Conservation (phyloP, 2,888 invertebrate genomes). For the Andrena marginata region DNA sequence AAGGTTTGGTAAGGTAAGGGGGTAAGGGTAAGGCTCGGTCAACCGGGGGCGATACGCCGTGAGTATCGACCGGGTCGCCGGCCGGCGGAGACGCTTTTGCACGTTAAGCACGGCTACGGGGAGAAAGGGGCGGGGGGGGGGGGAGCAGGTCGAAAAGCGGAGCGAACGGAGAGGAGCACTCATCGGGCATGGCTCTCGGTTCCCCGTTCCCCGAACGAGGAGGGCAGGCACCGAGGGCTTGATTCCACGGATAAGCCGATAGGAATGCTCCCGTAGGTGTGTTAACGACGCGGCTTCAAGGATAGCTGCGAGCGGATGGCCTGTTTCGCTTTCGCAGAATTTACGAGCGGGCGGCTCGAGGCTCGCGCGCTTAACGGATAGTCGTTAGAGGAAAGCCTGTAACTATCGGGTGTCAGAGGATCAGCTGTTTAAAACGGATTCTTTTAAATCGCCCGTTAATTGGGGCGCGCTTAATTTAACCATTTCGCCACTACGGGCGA, state of each 20-base stretch:
- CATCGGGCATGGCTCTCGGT: conserved; percentile 12
- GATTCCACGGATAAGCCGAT: conserved; percentile 6
- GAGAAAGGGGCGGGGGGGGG: conserved; percentile 44
- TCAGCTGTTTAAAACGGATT: no score
- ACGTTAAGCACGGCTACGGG: conserved; percentile 60
- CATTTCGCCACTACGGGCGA: no score
- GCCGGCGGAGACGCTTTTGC: conserved; percentile 68
- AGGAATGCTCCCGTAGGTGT: conserved; percentile 8
- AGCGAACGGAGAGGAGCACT: conserved; percentile 11
- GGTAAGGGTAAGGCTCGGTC: conserved; percentile 73
- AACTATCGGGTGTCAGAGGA: no score
- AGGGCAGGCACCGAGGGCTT: neutral
- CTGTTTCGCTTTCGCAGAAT: neutral
- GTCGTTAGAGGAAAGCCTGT: no score
- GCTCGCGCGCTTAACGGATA: neutral
- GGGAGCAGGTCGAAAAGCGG: conserved; percentile 45
- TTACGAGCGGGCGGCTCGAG: neutral
- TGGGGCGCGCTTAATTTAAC: no score
- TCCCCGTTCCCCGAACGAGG: conserved; percentile 18
- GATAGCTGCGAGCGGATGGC: neutral
- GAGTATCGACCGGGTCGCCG: conserved; percentile 76
- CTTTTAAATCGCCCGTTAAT: no score
- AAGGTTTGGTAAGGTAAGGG: conserved; percentile 66
- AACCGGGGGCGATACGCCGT: conserved; percentile 69
- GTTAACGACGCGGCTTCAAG: conserved; percentile 12